Evolutionary conservation across 2,113 vertebrate species (phyloP).

Genomic region (Phyllopteryx taeniolatus): DNA sequence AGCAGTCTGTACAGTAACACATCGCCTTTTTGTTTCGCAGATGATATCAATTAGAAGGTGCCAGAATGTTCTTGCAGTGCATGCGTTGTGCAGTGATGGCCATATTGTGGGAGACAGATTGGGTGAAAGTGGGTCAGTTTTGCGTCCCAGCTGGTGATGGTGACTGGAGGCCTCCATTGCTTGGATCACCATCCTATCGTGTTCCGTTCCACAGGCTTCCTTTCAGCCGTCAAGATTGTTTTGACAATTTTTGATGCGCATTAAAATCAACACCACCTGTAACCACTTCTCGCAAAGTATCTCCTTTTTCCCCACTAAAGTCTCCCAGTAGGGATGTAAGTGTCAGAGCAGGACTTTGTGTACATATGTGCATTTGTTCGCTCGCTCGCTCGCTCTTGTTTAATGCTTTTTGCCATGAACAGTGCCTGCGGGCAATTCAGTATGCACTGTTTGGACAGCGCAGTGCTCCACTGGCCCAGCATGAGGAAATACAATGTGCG

Average conservation of each 20-base stretch:
- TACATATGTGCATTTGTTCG: conserved; percentile 35
- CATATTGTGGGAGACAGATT: conserved; percentile 48
- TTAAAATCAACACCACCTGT: conserved; percentile 9
- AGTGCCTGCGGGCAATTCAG: conserved; percentile 16
- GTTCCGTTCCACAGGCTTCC: conserved; percentile 31
- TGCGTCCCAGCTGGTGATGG: conserved; percentile 58
- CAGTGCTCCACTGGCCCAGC: conserved; percentile 19
- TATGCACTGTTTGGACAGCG: conserved; percentile 35
- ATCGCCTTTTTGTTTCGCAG: conserved; percentile 51
- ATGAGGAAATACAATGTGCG: conserved; percentile 41
- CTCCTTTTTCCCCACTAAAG: conserved; percentile 3
- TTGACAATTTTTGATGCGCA: conserved; percentile 18
- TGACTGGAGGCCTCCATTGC: conserved; percentile 47
- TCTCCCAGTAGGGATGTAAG: conserved; percentile 4
- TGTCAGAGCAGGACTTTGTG: conserved; percentile 13
- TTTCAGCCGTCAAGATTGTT: conserved; percentile 3
- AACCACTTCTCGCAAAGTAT: conserved; percentile 1
- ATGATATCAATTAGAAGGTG: conserved; percentile 76
- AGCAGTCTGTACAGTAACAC: conserved; percentile 38
- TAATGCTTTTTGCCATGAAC: conserved; percentile 36
- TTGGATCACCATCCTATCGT: conserved; percentile 31
- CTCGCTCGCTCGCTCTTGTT: conserved; percentile 22
- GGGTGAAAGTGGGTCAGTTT: conserved; percentile 47
- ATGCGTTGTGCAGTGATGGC: conserved; percentile 61
- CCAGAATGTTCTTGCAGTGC: conserved; percentile 71